Conservation (phyloP, 2,113 vertebrate genomes). For the Recurvirostra avosetta region DNA sequence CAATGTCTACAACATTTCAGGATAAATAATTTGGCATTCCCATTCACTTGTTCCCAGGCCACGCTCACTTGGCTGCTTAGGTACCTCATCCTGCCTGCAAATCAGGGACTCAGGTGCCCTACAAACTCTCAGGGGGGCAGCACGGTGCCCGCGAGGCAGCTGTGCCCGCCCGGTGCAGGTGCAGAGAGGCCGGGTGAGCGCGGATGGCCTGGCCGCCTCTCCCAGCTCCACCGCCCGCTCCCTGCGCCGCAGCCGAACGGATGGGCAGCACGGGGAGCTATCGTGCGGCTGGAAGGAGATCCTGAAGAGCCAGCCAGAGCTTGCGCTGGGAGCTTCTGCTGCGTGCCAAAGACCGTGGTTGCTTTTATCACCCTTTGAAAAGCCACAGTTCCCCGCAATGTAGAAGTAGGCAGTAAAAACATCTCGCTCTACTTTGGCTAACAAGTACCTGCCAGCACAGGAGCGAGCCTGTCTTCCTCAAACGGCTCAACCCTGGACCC, state of each 20-base stretch:
- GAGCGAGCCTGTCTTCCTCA: not conserved
- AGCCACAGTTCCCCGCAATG: not conserved
- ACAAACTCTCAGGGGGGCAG: not conserved
- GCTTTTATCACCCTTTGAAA: not conserved
- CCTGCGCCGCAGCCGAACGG: fast-evolving
- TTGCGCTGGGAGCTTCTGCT: not conserved
- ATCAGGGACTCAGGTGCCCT: not conserved
- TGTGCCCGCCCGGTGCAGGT: not conserved
- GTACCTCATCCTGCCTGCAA: not conserved
- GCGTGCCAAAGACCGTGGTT: fast-evolving
- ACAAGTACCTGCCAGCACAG: not conserved
- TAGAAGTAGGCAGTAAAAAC: not conserved
- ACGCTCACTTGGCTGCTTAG: not conserved
- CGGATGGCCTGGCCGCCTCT: not conserved
- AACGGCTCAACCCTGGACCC: not conserved
- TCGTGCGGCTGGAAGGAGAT: fast-evolving
- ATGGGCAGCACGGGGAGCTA: fast-evolving
- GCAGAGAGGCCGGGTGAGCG: not conserved
- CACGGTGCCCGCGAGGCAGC: not conserved
- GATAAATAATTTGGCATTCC: not conserved
- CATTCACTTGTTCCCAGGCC: not conserved
- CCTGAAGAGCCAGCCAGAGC: not conserved
- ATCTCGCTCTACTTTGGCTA: not conserved
- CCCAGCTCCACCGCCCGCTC: fast-evolving
- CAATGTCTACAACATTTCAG: not conserved